Evolutionary conservation across 2,113 vertebrate genomes (phyloP), one percentile per base, ranked within the genome.

Genomic region (Cottus gobio): DNA sequence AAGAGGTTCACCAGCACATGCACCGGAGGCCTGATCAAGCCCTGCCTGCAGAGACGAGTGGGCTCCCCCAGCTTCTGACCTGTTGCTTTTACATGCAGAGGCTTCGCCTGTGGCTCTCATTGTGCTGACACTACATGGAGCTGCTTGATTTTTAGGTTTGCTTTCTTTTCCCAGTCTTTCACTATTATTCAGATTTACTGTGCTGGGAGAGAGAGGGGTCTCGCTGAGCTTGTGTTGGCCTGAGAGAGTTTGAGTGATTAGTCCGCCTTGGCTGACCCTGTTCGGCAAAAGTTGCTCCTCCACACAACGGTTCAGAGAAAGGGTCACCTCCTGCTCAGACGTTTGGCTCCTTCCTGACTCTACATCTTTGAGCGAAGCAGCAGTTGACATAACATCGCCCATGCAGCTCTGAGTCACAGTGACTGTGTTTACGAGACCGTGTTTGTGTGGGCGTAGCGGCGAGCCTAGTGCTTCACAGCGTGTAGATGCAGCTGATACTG

Each of bases 221-320:
- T n/a, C 15, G 26, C 39, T 62, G 31, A 67, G 42, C 50, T 88
- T 86, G 20, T 70, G 64, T 61, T 92, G 88, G 44, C 56, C 52
- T 20, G 83, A 62, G 28, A 73, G 36, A 7, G 48, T 73, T 81
- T 75, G 79, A 54, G 73, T 65, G 52, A 39, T 34, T 1, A 5
- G 1, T 68, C 22, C 77, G 7, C 58, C 52, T 37, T 81, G 89
- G 34, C 54, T 80, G 58, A 75, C 56, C 44, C 26, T 39, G 12
- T 84, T 42, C 11, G 7, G 46, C 30, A 48, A 12, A 64, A 42
- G 56, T 39, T 72, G 68, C 57, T 80, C 75, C 18, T 88, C 82
- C 61, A 72, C 28, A 58, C 54, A 67, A n/a, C 2, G 0, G 67
- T 64, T 79, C 42, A 50, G 36, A 80, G 56, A 71, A 8, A 76